Percentiles rank a stretch among this genome's conserved stretches.
Evolutionary conservation across 2,888 invertebrate genomes (phyloP).

Genomic region (Synanthedon vespiformis): DNA sequence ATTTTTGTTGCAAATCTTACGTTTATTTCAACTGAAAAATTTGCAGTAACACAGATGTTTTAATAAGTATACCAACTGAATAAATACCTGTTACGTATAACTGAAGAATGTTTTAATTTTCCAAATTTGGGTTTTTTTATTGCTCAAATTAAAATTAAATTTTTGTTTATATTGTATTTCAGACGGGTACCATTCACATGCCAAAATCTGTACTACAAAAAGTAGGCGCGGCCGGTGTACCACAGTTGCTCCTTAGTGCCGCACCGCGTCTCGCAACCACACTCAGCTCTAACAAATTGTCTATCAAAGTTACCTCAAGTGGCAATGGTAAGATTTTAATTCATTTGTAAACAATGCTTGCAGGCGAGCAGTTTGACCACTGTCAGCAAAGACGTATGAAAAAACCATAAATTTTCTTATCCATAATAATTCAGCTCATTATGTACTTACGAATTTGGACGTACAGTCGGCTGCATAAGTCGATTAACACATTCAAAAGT

Average conservation of each 20-base stretch:
- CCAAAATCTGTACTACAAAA: slow-evolving; percentile 64
- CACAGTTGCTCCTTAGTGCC: slow-evolving; percentile 54
- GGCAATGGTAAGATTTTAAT: slow-evolving; percentile 41
- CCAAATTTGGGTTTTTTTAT: no score
- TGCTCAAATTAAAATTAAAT: neutral
- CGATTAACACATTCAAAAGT: no score
- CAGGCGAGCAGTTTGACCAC: neutral
- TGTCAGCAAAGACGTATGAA: neutral
- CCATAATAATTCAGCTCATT: no score
- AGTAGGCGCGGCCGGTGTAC: slow-evolving; percentile 57
- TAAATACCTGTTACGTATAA: no score
- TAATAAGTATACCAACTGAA: no score
- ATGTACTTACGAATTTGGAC: no score
- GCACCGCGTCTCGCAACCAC: slow-evolving; percentile 58
- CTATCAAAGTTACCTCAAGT: slow-evolving; percentile 74
- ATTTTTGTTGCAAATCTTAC: no score
- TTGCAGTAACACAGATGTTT: no score
- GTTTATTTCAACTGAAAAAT: no score
- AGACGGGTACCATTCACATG: slow-evolving; percentile 74
- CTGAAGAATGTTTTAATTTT: no score
- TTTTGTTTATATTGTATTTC: slow-evolving; percentile 11
- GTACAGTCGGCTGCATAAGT: no score
- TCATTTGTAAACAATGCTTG: neutral
- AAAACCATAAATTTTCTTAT: no score
- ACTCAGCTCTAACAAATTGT: slow-evolving; percentile 70